Evolutionary conservation across 2,797 vertebrate species (phyloP), one percentile per base, ranked within the genome.

Genomic region (Oreortyx pictus): DNA sequence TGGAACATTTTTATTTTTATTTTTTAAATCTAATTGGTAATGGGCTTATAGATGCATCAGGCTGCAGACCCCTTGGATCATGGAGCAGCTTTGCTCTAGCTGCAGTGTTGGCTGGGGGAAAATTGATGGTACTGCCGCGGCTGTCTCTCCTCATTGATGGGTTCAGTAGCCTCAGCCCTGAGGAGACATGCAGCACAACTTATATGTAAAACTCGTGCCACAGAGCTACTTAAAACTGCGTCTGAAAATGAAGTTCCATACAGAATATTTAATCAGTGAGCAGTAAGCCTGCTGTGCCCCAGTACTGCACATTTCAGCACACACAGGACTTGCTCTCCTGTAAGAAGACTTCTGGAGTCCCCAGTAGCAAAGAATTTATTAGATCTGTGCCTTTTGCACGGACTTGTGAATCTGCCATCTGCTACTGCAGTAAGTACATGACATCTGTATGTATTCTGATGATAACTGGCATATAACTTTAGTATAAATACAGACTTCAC

Each of bases 251-350:
- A 16, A 61, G 22, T 60, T 12, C 33, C 27, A 19, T 33, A 29
- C 33, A 20, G 25, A 23, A 7, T 37, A 37, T 60, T 74, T 20
- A 10, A 15, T 27, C 44, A 60, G 33, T 27, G 35, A 37, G n/a
- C 47, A 61, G 44, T 18, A 57, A 61, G 17, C 5, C 27, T 47
- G 8, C 29, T 70, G 18, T 35, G 23, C 78, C 15, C 14, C 46
- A 66, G 10, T 0, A 0, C 15, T 14, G 2, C 0, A 1, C 16
- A 11, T 56, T 82, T 44, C 29, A 37, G 15, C 14, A 43, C 9
- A 6, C 3, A 5, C 18, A 16, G 35, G 61, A 67, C 6, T 50
- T 54, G 12, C 1, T 50, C 3, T 75, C 89, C 67, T 7, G 3
- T 59, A 54, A 79, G 46, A 22, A 75, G 71, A 35, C 0, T 2